Percentiles rank a stretch among this genome's conserved stretches.
phyloP scores from a whole-genome alignment of 2,888 invertebrate species.

The Yponomeuta malinellus region DNA sequence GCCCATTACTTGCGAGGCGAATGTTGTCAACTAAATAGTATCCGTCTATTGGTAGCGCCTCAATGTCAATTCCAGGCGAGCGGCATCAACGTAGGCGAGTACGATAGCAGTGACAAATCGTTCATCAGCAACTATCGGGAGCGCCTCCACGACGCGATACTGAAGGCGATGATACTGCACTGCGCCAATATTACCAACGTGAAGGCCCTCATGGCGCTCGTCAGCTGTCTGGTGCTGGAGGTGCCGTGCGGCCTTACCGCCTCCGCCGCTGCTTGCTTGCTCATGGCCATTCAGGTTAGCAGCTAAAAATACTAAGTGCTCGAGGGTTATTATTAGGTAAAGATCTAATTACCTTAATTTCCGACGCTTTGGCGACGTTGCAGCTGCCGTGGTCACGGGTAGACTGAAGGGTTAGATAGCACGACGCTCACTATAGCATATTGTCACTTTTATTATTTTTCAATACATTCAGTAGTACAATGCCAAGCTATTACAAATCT shows the following conservation, averaged over 20 bases:
- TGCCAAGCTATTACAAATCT: no score
- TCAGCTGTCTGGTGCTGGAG: constrained; percentile 74
- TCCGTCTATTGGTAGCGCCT: neutral
- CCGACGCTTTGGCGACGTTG: no score
- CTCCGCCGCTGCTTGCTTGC: constrained; percentile 72
- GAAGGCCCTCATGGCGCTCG: constrained; percentile 68
- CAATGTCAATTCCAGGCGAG: constrained; percentile 38
- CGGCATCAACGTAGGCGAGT: constrained; percentile 50
- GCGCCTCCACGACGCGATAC: constrained; percentile 52
- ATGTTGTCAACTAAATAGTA: no score
- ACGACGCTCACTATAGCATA: no score
- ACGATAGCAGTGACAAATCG: constrained; percentile 58
- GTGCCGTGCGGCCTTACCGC: constrained; percentile 79
- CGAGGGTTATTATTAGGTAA: no score
- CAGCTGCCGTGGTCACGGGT: no score
- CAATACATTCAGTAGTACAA: no score
- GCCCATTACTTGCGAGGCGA: no score
- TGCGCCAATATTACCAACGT: constrained; percentile 61
- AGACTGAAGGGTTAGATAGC: no score
- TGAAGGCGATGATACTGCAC: constrained; percentile 60
- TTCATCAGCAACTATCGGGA: constrained; percentile 70
- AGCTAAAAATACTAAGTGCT: neutral
- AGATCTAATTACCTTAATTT: no score
- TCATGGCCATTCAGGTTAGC: constrained; percentile 73
- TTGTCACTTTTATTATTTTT: no score